Evolutionary conservation across 2,888 invertebrate genomes (phyloP), one percentile per base, ranked within the genome.

Genomic region (Athripsodes cinereus): DNA sequence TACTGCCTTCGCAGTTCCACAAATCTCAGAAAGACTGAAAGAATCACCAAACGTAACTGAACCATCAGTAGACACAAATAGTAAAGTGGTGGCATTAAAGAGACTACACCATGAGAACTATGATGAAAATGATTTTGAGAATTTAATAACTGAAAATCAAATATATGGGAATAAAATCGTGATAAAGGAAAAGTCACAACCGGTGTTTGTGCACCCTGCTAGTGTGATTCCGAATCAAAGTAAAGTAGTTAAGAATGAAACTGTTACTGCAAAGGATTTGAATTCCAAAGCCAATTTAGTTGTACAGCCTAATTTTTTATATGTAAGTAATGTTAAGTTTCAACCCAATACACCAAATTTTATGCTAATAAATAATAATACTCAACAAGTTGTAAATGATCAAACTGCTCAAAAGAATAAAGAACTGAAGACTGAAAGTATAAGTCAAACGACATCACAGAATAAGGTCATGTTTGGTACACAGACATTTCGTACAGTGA

Each of bases 91-190:
- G 11, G 73, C 79, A 46, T 67, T 78, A 52, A 79, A 79, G 68
- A 69, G 77, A 48, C 68, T 76, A 61, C 78, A 77, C 63, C 78
- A 78, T 61, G 78, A 78, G 53, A 75, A 76, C 65, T 74, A 73
- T 63, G 78, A 79, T 65, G 78, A 78, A 67, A 76, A 78, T 59
- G 79, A 80, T 67, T 80, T 79, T 66, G 80, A 80, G 66, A 79
- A 79, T 69, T 71, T 80, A 65, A 80, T 79, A 48, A 78, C 79
- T 22, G 78, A 79, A 68, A 80, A 79, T 69, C 78, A 79, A 71
- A 80, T 80, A 61, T 79, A 78, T 66, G 78, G 78, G 64, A 78
- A 79, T 65, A 79, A 79, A 70, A 79, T 79, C 71, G 78, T 79
- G 71, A 77, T 79, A 71, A 79, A 79, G 74, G 78, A 79, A 73